Base-by-base conservation (phyloP, 2,797 vertebrate genomes). In the Takifugu rubripes region DNA sequence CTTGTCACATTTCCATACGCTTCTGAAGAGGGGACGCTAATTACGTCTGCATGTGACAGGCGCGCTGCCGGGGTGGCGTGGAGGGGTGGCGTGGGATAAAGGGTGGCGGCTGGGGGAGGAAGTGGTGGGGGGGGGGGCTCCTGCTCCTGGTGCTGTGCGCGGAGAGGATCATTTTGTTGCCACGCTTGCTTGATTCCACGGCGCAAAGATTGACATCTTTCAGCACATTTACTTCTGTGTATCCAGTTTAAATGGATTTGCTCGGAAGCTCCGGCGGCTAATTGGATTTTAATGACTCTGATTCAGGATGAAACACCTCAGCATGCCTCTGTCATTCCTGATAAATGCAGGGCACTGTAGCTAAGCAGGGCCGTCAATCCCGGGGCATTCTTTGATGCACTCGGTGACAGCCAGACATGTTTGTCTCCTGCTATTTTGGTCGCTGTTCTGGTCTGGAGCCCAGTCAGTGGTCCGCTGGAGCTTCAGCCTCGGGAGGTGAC, bases 1-100 rank as follows among this genome's bases (percentile, higher is more conserved):
- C 72, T 70, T 88, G 86, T 89, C 86, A 88, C 79, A 87, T 89
- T 86, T 85, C 73, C 84, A 88, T 86, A 85, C 70, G 40, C 75
- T 79, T 58, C 76, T 75, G 72, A 77, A 68, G 71, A 47, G 70
- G 75, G 78, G 67, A 65, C 64, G 77, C 84, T 88, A 87, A 89
- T 88, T 88, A 84, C 31, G 73, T 72, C 60, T 58, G 75, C 57
- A 71, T 83, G 81, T 86, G 85, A 87, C 85, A 87, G 79, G 21
- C 21, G 73, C 61, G 52, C 61, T 55, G 75, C 73, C 72, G 74
- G 72, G 76, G 77, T 68, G 74, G 65, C 43, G 78, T 9, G 59
- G 56, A 51, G 56, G 56, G 72, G 72, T 57, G 55, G 61, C 25
- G 49, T 58, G 52, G 59, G 74, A 62, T 7, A 29, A 48, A 45